Percentiles rank a stretch among this genome's conserved stretches.
phyloP scores from a whole-genome alignment of 1,140 invertebrate species.

The Asobara japonica region DNA sequence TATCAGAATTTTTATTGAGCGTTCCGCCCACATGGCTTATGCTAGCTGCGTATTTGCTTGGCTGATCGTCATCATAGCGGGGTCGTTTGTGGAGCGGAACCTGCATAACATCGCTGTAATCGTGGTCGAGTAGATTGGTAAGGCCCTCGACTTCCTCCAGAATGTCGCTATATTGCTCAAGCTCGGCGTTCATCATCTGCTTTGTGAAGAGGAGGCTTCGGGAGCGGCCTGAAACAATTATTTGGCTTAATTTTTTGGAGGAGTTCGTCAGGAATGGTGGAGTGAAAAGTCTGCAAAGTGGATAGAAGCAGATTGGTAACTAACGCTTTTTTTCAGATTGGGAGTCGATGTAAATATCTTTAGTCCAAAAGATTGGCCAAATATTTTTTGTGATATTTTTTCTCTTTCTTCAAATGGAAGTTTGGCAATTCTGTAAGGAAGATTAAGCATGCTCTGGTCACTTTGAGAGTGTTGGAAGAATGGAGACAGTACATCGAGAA shows the following conservation, averaged over 20 bases:
- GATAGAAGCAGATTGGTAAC: neutral
- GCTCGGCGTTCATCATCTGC: constrained; percentile 57
- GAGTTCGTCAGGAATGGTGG: too few species aligned
- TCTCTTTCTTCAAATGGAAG: too few species aligned
- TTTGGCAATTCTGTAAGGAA: too few species aligned
- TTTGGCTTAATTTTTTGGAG: constrained; percentile 27
- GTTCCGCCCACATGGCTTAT: constrained; percentile 44
- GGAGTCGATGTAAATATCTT: too few species aligned
- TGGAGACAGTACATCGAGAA: too few species aligned
- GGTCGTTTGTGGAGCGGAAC: constrained; percentile 54
- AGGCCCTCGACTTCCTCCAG: constrained; percentile 57
- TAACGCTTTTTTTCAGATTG: too few species aligned
- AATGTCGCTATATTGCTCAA: constrained; percentile 61
- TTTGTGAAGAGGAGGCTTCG: constrained; percentile 62
- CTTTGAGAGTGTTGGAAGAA: too few species aligned
- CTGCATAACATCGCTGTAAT: constrained; percentile 60
- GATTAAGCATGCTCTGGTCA: too few species aligned
- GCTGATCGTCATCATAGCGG: constrained; percentile 47
- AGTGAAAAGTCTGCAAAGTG: too few species aligned
- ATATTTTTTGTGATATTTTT: too few species aligned
- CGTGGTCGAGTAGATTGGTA: constrained; percentile 63
- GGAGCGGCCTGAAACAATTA: constrained; percentile 57
- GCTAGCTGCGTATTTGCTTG: constrained; percentile 37
- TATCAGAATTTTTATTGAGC: constrained; percentile 36
- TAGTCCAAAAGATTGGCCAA: too few species aligned